Conservation (phyloP, 2,797 vertebrate species). For the Acestrorhynchus altus region DNA sequence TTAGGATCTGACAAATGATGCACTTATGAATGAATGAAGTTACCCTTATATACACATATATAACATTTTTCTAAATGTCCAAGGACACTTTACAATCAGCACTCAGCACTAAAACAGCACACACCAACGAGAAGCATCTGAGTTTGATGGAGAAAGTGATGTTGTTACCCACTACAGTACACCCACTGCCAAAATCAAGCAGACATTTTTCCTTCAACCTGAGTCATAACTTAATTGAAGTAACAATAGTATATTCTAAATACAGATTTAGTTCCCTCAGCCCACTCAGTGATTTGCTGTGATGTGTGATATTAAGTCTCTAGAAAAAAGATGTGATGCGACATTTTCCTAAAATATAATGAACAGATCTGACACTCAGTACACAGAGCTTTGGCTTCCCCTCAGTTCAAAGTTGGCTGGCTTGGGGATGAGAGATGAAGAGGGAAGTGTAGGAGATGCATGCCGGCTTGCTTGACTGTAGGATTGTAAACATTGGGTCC, state of each 20-base stretch:
- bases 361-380: constrained; percentile 2
- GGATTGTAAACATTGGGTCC: constrained; percentile 27
- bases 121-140: too few species aligned
- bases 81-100: too few species aligned
- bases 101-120: too few species aligned
- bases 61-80: too few species aligned
- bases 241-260: not conserved
- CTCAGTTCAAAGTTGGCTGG: constrained; percentile 5
- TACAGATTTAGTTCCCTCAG: not conserved
- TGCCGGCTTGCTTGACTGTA: constrained; percentile 4
- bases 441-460: not conserved
- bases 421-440: not conserved
- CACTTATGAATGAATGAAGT: too few species aligned
- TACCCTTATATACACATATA: too few species aligned
- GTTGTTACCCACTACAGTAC: too few species aligned
- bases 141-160: too few species aligned
- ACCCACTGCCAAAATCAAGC: too few species aligned
- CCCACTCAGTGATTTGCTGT: not conserved
- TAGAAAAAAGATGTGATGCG: not conserved
- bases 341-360: constrained; percentile 8
- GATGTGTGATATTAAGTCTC: not conserved
- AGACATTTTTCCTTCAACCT: not conserved
- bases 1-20: too few species aligned
- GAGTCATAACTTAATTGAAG: not conserved
- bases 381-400: constrained; percentile 7